phyloP scores from a whole-genome alignment of 2,888 invertebrate species.

The Blastobasis adustella region DNA sequence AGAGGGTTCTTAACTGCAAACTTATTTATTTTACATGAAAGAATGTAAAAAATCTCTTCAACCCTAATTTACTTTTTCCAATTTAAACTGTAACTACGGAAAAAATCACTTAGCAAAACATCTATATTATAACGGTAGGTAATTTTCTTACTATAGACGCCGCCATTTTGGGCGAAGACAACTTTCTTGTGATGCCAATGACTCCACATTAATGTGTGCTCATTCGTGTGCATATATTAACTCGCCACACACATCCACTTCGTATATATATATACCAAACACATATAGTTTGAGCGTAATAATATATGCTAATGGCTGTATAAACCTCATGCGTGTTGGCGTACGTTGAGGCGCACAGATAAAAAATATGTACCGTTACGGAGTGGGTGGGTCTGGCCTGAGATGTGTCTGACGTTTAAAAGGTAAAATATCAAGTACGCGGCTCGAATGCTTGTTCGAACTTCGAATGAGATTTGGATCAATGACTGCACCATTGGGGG shows the following conservation, averaged over 20 bases:
- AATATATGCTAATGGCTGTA: constrained; percentile 35
- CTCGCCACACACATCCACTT: constrained; percentile 3
- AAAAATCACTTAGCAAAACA: no score
- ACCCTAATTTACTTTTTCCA: not conserved
- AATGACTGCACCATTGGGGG: no score
- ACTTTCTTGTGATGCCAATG: constrained; percentile 33
- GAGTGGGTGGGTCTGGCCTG: constrained; percentile 12
- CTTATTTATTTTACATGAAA: no score
- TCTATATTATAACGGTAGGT: not conserved
- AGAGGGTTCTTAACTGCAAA: no score
- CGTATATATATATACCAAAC: constrained; percentile 1
- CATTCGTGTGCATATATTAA: constrained; percentile 23
- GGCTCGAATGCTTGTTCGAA: constrained; percentile 15
- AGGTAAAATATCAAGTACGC: constrained; percentile 26
- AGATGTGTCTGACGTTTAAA: constrained; percentile 5
- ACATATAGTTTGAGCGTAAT: constrained; percentile 20
- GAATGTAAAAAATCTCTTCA: not conserved
- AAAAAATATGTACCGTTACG: constrained; percentile 20
- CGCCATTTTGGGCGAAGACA: constrained; percentile 29
- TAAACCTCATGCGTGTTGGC: constrained; percentile 25
- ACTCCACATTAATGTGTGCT: constrained; percentile 20
- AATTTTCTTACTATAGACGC: not conserved
- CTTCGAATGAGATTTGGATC: no score
- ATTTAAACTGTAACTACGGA: not conserved
- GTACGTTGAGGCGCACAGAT: constrained; percentile 19